Evolutionary conservation across 2,797 vertebrate genomes (phyloP).

Genomic region (Euthynnus affinis): DNA sequence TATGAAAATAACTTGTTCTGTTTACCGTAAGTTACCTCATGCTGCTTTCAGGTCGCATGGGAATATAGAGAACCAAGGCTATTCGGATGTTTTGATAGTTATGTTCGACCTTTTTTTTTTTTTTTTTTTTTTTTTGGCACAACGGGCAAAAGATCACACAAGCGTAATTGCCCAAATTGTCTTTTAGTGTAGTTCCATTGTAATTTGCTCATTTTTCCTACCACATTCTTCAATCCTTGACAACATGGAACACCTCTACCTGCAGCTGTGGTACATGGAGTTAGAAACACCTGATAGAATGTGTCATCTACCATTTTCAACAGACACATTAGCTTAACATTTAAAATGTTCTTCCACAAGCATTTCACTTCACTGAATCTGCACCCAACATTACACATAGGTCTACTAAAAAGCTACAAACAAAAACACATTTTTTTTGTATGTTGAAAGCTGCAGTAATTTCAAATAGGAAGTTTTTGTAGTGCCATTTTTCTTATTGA

Average conservation of each 20-base stretch:
- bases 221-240: not conserved
- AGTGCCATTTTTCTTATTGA: not conserved
- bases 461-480: not conserved
- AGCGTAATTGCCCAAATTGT: not conserved
- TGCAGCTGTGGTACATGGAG: not conserved
- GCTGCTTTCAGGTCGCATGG: constrained; percentile 13
- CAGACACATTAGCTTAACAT: not conserved
- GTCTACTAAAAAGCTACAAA: not conserved
- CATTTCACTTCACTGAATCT: not conserved
- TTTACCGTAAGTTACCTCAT: constrained; percentile 26
- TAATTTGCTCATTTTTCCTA: not conserved
- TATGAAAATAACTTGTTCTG: not conserved
- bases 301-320: not conserved
- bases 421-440: not conserved
- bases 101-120: no score
- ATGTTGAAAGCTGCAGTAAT: not conserved
- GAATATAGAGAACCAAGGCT: not conserved
- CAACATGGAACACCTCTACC: not conserved
- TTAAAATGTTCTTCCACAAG: not conserved
- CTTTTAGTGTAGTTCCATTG: not conserved
- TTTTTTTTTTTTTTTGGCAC: not conserved
- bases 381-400: not conserved
- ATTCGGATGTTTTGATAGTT: not conserved
- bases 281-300: not conserved
- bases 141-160: no score